Evolutionary conservation across 2,797 vertebrate species (phyloP).

Genomic region (Artibeus jamaicensis): DNA sequence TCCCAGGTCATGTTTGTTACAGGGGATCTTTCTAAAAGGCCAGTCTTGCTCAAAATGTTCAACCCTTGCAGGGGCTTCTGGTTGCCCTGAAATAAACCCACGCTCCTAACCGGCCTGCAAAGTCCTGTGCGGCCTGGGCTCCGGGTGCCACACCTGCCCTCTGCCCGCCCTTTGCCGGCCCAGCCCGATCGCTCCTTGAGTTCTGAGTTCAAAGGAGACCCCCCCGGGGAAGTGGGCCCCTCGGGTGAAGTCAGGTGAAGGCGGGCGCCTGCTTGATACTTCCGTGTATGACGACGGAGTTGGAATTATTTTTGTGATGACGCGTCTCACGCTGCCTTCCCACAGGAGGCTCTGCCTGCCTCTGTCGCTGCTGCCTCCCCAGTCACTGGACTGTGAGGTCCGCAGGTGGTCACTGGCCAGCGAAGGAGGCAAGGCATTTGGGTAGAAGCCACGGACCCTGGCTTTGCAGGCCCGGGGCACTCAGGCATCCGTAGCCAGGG

Average conservation of each 20-base stretch:
- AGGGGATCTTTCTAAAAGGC: background rate
- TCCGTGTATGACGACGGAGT: accelerated
- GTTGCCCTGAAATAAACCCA: background rate
- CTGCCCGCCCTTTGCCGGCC: background rate
- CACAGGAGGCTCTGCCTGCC: background rate
- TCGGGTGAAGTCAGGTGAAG: background rate
- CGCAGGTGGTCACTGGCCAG: background rate
- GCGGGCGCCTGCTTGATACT: background rate
- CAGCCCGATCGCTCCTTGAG: background rate
- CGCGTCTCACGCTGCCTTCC: background rate
- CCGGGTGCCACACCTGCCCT: background rate
- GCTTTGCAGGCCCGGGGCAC: background rate
- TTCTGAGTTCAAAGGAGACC: background rate
- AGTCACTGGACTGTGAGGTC: background rate
- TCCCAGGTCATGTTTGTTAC: background rate
- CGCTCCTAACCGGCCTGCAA: background rate
- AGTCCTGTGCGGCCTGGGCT: background rate
- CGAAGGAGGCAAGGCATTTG: background rate
- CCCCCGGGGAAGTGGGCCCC: background rate
- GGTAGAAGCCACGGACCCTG: background rate
- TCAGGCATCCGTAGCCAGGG: background rate
- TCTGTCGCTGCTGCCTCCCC: background rate
- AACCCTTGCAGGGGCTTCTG: background rate
- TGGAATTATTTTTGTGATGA: background rate
- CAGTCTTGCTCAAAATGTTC: accelerated